Evolutionary conservation across 2,888 invertebrate species (phyloP), one percentile per base, ranked within the genome.

Genomic region (Tiliacea aurago): DNA sequence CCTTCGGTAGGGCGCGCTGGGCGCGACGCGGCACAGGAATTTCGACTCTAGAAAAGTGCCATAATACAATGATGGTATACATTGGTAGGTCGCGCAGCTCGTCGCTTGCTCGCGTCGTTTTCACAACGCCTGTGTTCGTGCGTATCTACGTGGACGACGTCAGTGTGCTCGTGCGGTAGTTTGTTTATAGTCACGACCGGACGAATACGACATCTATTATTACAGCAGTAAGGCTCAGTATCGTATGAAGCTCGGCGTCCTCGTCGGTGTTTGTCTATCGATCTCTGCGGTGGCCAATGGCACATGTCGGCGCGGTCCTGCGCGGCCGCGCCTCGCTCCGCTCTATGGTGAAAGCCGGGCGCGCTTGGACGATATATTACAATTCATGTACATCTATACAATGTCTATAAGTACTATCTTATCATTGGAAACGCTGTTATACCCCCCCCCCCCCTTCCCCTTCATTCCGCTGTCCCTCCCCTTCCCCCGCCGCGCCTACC

Each of bases 251-350:
- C 95, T 95, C 95, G 95, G 93, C 92, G 96, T 95, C 96, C 96
- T 96, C 96, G 93, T 89, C 92, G 94, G 93, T 95, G 95, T 97
- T 96, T 96, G 95, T 94, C 96, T 97, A 97, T 97, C 97, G 97
- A 97, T 97, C 97, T 96, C 91, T 89, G 94, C 93, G 94, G 93
- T 94, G 95, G 94, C 97, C 97, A 97, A 97, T 97, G 94, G 96
- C 95, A 97, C 96, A 97, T 96, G 97, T 96, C 96, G 96, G 93
- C 92, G 92, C 95, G 93, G 91, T 92, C 93, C 91, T 95, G 95
- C 97, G 95, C 94, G 94, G 95, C 96, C 92, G 93, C 92, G 93
- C 95, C 94, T 93, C 93, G 87, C 92, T 84, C 72, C 79, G 85
- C 81, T 85, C 87, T 87, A 88, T 86, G 94, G 96, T 95, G 95